phyloP scores from a whole-genome alignment of 2,888 invertebrate genomes.

The Chouioia cunea region DNA sequence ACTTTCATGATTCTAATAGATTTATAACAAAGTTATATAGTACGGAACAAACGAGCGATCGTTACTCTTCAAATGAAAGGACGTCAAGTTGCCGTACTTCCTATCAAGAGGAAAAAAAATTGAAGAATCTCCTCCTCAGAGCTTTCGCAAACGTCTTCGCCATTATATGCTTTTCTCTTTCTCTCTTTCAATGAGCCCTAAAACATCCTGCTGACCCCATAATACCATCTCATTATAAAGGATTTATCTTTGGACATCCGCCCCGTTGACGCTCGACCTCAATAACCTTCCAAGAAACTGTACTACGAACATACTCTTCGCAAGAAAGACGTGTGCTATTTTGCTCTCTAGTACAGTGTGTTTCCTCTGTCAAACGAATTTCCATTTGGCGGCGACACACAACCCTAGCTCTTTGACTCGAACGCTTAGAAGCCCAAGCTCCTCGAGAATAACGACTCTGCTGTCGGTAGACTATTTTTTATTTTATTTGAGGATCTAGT shows the following conservation, averaged over 20 bases:
- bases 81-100: too few relatives aligned
- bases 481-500: conserved; percentile 15
- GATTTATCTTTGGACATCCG: conserved; percentile 41
- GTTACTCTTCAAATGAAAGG: too few relatives aligned
- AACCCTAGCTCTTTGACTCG: conserved; percentile 21
- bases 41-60: too few relatives aligned
- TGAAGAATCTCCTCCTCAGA: too few relatives aligned
- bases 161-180: conserved; percentile 23
- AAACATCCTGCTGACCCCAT: conserved; percentile 26
- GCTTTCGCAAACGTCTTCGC: conserved; percentile 17
- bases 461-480: background rate
- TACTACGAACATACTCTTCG: background rate
- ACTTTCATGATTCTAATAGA: too few relatives aligned
- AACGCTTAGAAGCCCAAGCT: conserved; percentile 15
- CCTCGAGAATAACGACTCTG: conserved; percentile 39
- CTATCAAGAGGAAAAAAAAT: too few relatives aligned
- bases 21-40: too few relatives aligned
- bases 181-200: background rate
- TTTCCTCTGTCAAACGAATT: conserved; percentile 1
- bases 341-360: background rate
- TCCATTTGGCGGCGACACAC: background rate
- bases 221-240: conserved; percentile 54
- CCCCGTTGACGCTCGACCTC: conserved; percentile 31
- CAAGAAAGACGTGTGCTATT: too few relatives aligned
- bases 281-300: conserved; percentile 16